These are phyloP conservation scores for Cynodonichthys magdalenae DNA, from an alignment of 2,797 vertebrate genomes.

Conservation along the genomic window DNA sequence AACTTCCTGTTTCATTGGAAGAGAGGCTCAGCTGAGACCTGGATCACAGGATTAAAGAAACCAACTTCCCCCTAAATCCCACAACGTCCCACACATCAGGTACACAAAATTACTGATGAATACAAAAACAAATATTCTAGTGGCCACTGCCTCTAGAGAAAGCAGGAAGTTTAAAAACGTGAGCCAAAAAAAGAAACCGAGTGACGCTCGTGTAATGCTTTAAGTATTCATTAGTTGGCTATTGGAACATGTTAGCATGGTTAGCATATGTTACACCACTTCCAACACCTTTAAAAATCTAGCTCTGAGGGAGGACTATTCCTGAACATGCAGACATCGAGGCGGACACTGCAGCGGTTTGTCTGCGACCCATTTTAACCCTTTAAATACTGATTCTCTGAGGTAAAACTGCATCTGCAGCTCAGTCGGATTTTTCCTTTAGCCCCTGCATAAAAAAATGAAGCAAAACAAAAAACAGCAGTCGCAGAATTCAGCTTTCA, in stretches of 20 bases:
- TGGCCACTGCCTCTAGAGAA: slow-evolving; percentile 66
- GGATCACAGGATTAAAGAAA: slow-evolving; percentile 59
- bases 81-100: slow-evolving; percentile 57
- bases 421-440: slow-evolving; percentile 26
- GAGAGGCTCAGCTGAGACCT: slow-evolving; percentile 37
- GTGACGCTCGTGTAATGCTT: slow-evolving; percentile 68
- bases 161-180: slow-evolving; percentile 42
- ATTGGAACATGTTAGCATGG: slow-evolving; percentile 68
- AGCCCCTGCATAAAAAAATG: slow-evolving; percentile 54
- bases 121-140: slow-evolving; percentile 63
- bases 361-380: slow-evolving; percentile 37
- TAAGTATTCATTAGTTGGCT: slow-evolving; percentile 76
- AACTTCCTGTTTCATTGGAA: slow-evolving; percentile 41
- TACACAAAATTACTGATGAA: slow-evolving; percentile 57
- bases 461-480: slow-evolving; percentile 46
- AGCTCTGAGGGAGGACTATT: slow-evolving; percentile 51
- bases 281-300: slow-evolving; percentile 44
- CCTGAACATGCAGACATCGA: slow-evolving; percentile 65
- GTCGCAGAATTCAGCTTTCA: slow-evolving; percentile 34
- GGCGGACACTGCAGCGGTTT: slow-evolving; percentile 36
- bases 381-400: slow-evolving; percentile 65
- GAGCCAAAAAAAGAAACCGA: slow-evolving; percentile 61
- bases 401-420: slow-evolving; percentile 61
- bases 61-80: slow-evolving; percentile 53
- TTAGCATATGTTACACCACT: slow-evolving; percentile 72